Conservation (phyloP, 1,140 invertebrate species). For the Caenorhabditis tropicalis region DNA sequence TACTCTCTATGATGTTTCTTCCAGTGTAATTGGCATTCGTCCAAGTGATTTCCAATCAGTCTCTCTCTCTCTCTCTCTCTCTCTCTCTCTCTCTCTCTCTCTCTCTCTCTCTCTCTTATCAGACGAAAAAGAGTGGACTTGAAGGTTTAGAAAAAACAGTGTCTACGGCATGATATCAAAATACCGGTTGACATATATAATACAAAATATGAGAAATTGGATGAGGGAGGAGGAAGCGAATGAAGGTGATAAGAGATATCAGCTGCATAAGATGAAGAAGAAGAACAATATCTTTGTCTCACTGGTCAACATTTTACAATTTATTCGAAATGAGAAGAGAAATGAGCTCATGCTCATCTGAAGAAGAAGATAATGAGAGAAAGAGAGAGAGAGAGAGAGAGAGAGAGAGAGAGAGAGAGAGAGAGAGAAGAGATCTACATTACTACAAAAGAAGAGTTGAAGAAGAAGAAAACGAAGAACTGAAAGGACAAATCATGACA, state of each 20-base stretch:
- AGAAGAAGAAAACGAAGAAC: neutral
- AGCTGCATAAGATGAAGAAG: too few species aligned
- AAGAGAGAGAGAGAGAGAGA: neutral
- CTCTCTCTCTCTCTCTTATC: too few species aligned
- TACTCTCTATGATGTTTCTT: neutral
- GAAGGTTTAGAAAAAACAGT: neutral
- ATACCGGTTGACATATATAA: slow-evolving; percentile 10
- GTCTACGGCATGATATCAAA: neutral
- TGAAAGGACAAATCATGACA: slow-evolving; percentile 3
- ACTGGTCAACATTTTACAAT: neutral
- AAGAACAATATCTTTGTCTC: neutral
- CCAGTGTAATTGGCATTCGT: neutral
- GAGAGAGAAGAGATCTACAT: neutral
- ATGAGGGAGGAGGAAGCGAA: neutral
- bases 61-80: too few species aligned
- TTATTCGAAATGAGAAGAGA: neutral
- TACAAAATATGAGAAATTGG: neutral
- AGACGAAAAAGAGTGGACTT: neutral
- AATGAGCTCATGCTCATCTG: neutral
- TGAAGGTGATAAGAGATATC: neutral
- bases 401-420: neutral
- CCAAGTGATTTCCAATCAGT: slow-evolving; percentile 18
- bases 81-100: too few species aligned
- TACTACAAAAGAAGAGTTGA: slow-evolving; percentile 20
- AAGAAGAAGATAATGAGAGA: neutral